Evolutionary conservation across 2,113 vertebrate genomes (phyloP).

Genomic region (Athene noctua): DNA sequence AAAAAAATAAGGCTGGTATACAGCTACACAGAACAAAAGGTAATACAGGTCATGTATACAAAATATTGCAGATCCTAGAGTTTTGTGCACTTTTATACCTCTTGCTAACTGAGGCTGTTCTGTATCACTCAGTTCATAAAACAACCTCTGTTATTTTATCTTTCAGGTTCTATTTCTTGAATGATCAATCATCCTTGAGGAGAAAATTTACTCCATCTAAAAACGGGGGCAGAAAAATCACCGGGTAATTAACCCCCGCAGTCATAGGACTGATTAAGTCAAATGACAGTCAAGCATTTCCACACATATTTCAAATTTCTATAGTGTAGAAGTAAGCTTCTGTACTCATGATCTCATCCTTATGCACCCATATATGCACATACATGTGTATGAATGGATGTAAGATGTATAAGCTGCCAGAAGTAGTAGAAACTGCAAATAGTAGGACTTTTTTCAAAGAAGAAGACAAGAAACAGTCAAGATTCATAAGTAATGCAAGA

Average conservation of each 20-base stretch:
- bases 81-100: neutral
- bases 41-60: neutral
- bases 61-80: neutral
- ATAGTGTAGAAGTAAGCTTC: neutral
- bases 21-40: neutral
- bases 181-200: neutral
- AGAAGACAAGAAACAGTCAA: neutral
- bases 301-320: neutral
- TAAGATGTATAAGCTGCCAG: neutral
- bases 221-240: constrained; percentile 29
- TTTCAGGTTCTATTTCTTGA: constrained; percentile 11
- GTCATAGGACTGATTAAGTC: constrained; percentile 31
- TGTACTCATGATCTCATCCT: neutral
- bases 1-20: neutral
- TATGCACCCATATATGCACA: neutral
- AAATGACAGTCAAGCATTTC: constrained; percentile 22
- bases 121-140: neutral
- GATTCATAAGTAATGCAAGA: neutral
- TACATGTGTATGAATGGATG: neutral
- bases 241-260: constrained; percentile 4
- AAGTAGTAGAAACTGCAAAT: neutral
- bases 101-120: neutral
- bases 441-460: neutral
- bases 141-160: neutral
- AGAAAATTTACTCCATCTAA: constrained; percentile 14